These are phyloP conservation scores for Orthosia gracilis DNA, from an alignment of 2,888 invertebrate genomes.

Conservation along the genomic window DNA sequence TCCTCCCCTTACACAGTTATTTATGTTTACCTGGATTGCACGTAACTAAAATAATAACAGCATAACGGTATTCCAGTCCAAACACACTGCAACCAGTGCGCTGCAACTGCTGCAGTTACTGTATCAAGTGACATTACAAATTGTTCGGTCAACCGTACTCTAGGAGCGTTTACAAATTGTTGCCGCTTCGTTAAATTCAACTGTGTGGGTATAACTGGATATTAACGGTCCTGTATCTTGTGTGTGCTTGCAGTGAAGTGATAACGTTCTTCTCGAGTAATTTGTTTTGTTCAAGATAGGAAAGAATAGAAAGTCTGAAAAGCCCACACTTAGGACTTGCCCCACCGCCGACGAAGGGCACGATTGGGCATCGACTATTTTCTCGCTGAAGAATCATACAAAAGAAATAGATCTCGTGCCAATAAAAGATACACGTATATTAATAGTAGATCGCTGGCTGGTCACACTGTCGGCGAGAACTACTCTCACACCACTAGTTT, in stretches of 20 bases:
- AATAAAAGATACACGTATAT: too few species aligned
- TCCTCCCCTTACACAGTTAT: too few species aligned
- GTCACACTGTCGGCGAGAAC: too few species aligned
- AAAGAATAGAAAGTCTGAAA: not conserved
- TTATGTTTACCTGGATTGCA: not conserved
- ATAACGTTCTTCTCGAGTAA: slow-evolving; percentile 31
- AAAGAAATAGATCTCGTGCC: too few species aligned
- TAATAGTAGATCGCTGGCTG: too few species aligned
- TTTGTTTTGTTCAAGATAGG: not conserved
- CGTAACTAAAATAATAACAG: not conserved
- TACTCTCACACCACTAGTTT: too few species aligned
- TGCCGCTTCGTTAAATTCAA: slow-evolving; percentile 36
- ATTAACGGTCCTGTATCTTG: slow-evolving; percentile 21
- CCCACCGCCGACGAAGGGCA: too few species aligned
- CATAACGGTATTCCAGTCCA: not conserved
- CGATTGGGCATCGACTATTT: too few species aligned
- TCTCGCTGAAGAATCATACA: too few species aligned
- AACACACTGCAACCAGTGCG: not conserved
- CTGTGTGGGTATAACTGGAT: slow-evolving; percentile 22
- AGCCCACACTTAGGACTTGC: too few species aligned
- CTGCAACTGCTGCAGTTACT: not conserved
- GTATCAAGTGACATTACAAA: slow-evolving; percentile 15
- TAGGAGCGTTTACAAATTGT: slow-evolving; percentile 23
- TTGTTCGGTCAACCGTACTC: slow-evolving; percentile 17
- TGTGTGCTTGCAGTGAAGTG: slow-evolving; percentile 18